Evolutionary conservation across 2,888 invertebrate species (phyloP).

Genomic region (Scotopteryx bipunctaria): DNA sequence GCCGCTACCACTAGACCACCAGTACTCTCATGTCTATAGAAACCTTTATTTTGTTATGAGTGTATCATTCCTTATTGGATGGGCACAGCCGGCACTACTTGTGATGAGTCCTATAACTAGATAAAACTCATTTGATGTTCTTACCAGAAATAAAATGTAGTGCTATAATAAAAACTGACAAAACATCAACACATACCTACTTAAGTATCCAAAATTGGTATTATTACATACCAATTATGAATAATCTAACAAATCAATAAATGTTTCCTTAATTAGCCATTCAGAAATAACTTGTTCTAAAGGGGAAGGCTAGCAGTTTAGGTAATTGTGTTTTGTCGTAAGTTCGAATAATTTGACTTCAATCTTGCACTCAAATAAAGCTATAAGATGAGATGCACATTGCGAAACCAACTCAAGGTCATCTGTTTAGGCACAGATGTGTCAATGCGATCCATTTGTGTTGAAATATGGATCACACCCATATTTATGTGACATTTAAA

Average conservation of each 20-base stretch:
- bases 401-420: conserved; percentile 45
- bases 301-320: conserved; percentile 21
- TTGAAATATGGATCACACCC: conserved; percentile 37
- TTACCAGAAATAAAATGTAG: no score
- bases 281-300: conserved; percentile 6
- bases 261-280: conserved; percentile 2
- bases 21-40: no score
- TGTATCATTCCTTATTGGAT: no score
- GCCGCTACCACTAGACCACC: no score
- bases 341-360: not conserved
- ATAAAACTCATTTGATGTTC: no score
- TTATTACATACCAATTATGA: no score
- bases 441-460: conserved; percentile 41
- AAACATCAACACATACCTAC: no score
- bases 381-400: conserved; percentile 19
- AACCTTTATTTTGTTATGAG: no score
- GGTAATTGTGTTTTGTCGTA: conserved; percentile 6
- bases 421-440: conserved; percentile 33
- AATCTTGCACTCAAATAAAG: conserved; percentile 1
- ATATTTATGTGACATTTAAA: conserved; percentile 9
- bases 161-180: no score
- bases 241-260: not conserved
- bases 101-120: no score
- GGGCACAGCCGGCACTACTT: no score
- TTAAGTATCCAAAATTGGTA: no score